These are phyloP conservation scores for Acrocephalus kingi DNA, from an alignment of 2,113 vertebrate species.

Conservation along the genomic window DNA sequence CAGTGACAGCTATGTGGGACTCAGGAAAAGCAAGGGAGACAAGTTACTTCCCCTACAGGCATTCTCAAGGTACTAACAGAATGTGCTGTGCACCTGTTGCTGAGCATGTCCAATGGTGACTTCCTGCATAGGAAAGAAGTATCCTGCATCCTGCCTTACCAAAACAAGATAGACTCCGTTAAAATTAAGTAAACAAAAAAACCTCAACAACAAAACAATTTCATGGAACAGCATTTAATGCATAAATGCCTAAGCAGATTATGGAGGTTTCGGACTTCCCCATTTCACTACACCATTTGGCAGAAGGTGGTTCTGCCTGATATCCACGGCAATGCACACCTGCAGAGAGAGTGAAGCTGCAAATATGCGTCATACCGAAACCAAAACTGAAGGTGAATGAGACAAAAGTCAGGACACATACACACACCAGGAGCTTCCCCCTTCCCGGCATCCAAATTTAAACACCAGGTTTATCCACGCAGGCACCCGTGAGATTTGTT, in stretches of 20 bases:
- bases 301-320: background rate
- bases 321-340: accelerated
- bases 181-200: background rate
- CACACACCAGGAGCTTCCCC: background rate
- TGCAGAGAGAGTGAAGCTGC: accelerated
- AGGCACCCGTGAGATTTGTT: background rate
- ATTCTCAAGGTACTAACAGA: background rate
- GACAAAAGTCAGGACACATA: accelerated
- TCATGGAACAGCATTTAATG: background rate
- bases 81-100: background rate
- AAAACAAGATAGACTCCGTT: background rate
- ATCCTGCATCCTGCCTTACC: background rate
- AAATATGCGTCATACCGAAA: accelerated
- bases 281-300: background rate
- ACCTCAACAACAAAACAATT: background rate
- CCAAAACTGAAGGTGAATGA: background rate
- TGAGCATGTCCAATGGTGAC: background rate
- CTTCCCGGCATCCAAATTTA: accelerated
- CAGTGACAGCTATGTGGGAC: accelerated
- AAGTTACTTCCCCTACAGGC: background rate
- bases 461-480: background rate
- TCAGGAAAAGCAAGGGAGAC: background rate
- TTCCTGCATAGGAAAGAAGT: background rate
- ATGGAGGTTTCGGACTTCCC: background rate
- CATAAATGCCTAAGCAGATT: accelerated